Evolutionary conservation across 2,797 vertebrate species (phyloP), one percentile per base, ranked within the genome.

Genomic region (Sternarchorhynchus goeldii): DNA sequence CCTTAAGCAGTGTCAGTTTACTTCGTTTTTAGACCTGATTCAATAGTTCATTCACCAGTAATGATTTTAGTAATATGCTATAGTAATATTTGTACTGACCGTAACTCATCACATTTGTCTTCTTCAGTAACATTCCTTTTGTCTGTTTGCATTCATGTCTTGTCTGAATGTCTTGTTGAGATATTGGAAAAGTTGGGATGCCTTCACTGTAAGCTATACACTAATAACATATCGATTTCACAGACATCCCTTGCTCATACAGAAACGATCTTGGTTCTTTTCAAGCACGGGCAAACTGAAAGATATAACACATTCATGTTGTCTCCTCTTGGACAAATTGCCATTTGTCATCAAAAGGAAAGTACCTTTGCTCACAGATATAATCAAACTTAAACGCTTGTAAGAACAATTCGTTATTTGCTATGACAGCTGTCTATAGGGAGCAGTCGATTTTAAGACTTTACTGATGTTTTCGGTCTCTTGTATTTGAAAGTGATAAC

Each of bases 171-270:
- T 50, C 25, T 62, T 64, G 31, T n/a, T 36, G 32, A n/a, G 62
- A 17, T 64, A 6, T 12, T n/a, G 16, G n/a, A 64, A 34, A 16
- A 6, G 20, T 60, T 20, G 58, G 25, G 65, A 14, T 45, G 36
- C 32, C 32, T 25, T 8, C 1, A 34, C 29, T 77, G 31, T 65
- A 62, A 67, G 21, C 55, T 45, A 12, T 5, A 31, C 20, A 63
- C 70, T 69, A 66, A 68, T 31, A 53, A 71, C 63, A 71, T 58
- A 80, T 77, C 73, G 64, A 81, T 81, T 64, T 10, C 64, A 63
- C 34, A 21, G 34, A 31, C 58, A 32, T 74, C 70, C 31, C 64
- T 53, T 78, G 31, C 73, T 78, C 45, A 36, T 8, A 71, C 45
- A 29, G 45, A 59, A 76, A 34, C 18, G 58, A 64, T 36, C 57